Evolutionary conservation across 2,888 invertebrate genomes (phyloP), one percentile per base, ranked within the genome.

Genomic region (Scaptomyza flava): DNA sequence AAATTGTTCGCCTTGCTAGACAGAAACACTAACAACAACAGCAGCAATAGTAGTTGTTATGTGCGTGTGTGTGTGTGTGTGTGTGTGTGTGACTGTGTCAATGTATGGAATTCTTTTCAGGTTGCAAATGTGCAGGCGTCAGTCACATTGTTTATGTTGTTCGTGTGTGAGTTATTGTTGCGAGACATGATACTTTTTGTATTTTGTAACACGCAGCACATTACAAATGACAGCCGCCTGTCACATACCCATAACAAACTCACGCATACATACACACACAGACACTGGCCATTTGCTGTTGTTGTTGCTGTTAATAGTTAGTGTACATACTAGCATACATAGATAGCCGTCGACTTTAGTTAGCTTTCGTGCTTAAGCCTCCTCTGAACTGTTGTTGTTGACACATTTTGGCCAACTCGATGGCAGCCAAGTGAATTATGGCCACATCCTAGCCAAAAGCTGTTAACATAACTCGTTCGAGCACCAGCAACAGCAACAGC

Each of bases 181-280:
- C 68, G 58, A 70, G 77, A 72, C 83, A 79, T 80, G 77, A 82
- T 80, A 79, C 68, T 60, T 56, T 52, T 68, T 64, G 43, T 73
- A 50, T 59, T 63, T 59, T 68, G 52, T 58, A 68, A 38, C 68
- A 62, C 74, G 68, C 78, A 65, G 74, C 64, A 60, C 62, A 72
- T 72, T 79, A 79, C 83, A 69, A 79, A 72, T 80, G 80, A 82
- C 80, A 82, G 68, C 66, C 66, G 59, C 72, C 82, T 79, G 79
- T 76, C 83, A 69, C 66, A 65, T 48, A 51, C 59, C 64, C 65
- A 58, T 57, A 59, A 63, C 68, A 64, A 65, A 57, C 56, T 36
- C 42, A 47, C 30, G 12, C 20, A 42, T 3, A 42, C 20, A 41
- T 9, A 42, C 43, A 43, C 43, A 43, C 2, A 43, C 5, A 12